Evolutionary conservation across 2,797 vertebrate genomes (phyloP).

Genomic region (Linurgus olivaceus): DNA sequence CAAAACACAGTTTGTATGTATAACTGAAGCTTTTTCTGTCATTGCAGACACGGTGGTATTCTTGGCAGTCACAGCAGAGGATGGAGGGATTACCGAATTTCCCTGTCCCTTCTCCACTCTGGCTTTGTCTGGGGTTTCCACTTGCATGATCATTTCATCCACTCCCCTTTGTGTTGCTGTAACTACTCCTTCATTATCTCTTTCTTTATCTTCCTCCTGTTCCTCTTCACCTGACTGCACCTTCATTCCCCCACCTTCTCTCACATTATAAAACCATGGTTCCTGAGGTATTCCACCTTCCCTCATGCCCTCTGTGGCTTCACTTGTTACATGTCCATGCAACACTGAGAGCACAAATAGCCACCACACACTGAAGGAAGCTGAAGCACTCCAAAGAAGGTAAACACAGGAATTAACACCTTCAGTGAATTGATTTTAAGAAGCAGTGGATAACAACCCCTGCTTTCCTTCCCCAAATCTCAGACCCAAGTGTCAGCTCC

Average conservation of each 20-base stretch:
- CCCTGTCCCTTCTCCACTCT: not conserved
- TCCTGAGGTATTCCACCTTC: not conserved
- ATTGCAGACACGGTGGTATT: not conserved
- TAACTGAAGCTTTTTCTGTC: not conserved
- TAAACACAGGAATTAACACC: not conserved
- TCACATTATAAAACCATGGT: not conserved
- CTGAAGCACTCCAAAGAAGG: not conserved
- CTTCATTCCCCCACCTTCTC: not conserved
- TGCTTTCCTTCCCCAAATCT: not conserved
- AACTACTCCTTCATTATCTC: not conserved
- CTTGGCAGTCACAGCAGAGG: not conserved
- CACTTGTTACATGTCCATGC: rapidly evolving
- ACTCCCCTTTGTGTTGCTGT: not conserved
- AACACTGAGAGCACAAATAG: not conserved
- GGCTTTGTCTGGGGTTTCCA: not conserved
- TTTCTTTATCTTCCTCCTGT: not conserved
- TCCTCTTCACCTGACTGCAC: not conserved
- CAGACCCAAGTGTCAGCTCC: not conserved
- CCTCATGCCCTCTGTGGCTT: not conserved
- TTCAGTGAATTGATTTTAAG: not conserved
- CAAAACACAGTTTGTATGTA: not conserved
- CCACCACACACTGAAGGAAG: not conserved
- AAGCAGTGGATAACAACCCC: not conserved
- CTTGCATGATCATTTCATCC: not conserved
- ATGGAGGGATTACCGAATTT: constrained; percentile 1